phyloP scores from a whole-genome alignment of 2,888 invertebrate genomes.

The Camptogramma bilineatum region DNA sequence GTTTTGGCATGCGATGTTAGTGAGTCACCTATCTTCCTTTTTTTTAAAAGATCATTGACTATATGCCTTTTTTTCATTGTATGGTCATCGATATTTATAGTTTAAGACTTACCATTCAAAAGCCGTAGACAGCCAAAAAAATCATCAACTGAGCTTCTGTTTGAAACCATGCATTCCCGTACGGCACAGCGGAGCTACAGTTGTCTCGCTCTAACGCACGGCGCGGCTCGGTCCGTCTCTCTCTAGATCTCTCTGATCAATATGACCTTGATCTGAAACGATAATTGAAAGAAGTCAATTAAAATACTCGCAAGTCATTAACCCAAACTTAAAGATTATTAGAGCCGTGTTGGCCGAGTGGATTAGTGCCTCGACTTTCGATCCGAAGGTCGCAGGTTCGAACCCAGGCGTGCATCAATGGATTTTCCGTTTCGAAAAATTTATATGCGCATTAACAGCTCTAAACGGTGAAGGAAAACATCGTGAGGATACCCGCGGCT shows the following conservation, averaged over 20 bases:
- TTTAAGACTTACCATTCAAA: slow-evolving; percentile 56
- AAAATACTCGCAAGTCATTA: background rate
- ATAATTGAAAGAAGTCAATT: slow-evolving; percentile 11
- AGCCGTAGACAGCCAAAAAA: slow-evolving; percentile 41
- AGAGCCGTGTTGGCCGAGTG: too few relatives aligned
- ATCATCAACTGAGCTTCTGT: slow-evolving; percentile 39
- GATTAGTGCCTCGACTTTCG: too few relatives aligned
- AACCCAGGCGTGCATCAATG: too few relatives aligned
- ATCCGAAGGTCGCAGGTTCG: too few relatives aligned
- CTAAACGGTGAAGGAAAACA: too few relatives aligned
- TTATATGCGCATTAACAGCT: too few relatives aligned
- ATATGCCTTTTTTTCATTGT: background rate
- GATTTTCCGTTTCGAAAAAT: too few relatives aligned
- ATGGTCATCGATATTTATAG: background rate
- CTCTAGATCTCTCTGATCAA: slow-evolving; percentile 25
- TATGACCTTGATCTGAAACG: slow-evolving; percentile 36
- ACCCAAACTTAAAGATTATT: background rate
- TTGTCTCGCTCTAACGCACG: slow-evolving; percentile 40
- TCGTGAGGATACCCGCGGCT: too few relatives aligned
- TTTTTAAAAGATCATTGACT: too few relatives aligned
- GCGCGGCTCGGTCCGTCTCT: slow-evolving; percentile 31
- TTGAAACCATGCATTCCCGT: slow-evolving; percentile 48
- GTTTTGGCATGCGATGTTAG: too few relatives aligned
- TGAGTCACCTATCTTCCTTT: too few relatives aligned
- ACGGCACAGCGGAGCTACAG: slow-evolving; percentile 26